Base-by-base conservation (phyloP, 2,797 vertebrate species). In the Rhyacichthys aspro region DNA sequence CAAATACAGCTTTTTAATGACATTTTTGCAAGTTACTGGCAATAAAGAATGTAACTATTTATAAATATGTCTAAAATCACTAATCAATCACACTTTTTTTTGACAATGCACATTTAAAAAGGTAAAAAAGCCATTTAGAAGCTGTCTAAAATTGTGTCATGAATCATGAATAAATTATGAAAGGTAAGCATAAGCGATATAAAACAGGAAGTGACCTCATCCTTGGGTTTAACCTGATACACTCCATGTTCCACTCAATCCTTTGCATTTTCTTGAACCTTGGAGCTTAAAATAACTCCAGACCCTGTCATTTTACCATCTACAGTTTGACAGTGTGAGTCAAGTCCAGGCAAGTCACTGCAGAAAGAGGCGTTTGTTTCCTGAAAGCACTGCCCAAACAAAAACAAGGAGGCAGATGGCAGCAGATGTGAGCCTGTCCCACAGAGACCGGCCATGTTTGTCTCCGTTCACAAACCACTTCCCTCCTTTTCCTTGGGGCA, bases 401-500 rank as follows among this genome's bases (percentile, higher is more conserved):
- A 14, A n/a, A 44, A 6, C 23, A 28, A 41, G 39, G 32, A 15
- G 44, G 78, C 83, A 87, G 79, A 86, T 85, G 82, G 81, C 60
- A 71, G 84, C 84, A 88, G 84, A 90, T 88, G 88, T 85, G 76
- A 28, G 62, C 39, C 19, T 37, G 63, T 59, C 67, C 80, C 81
- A 75, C 63, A 55, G 84, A 74, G 84, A 79, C 55, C 53, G 41
- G 52, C 1, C 38, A 82, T 64, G 73, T 69, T 76, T 43, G 39
- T 63, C 43, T 43, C 72, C 67, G 68, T 59, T 53, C 81, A 67
- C 65, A 82, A 83, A 81, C 39, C 74, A 81, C 84, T 84, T 28
- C 23, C 23, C 23, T 28, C 4, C 7, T 28, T 28, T 28, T 6
- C 23, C 3, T 3, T 28, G 23, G 23, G 23, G 3, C 23, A 28